Evolutionary conservation across 2,113 vertebrate species (phyloP).

Genomic region (Dromaius novaehollandiae): DNA sequence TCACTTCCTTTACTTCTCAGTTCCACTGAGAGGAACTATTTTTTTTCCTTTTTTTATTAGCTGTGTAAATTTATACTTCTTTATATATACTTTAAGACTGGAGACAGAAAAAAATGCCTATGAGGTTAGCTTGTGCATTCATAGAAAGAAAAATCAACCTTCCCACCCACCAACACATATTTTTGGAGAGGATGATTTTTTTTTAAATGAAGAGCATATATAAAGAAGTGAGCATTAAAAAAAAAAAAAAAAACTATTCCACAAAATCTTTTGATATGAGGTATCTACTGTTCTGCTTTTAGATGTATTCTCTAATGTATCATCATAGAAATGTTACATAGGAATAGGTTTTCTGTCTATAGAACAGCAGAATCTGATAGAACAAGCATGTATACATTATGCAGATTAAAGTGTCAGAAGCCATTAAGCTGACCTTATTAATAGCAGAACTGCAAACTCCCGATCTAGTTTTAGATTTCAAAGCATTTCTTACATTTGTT

Average conservation of each 20-base stretch:
- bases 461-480: not conserved
- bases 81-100: not conserved
- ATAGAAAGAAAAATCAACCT: not conserved
- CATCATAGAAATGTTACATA: not conserved
- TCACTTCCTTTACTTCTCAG: conserved; percentile 18
- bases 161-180: not conserved
- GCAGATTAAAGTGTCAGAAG: not conserved
- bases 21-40: not conserved
- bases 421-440: not conserved
- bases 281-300: not conserved
- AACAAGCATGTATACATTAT: not conserved
- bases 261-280: not conserved
- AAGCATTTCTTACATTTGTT: not conserved
- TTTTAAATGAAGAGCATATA: not conserved
- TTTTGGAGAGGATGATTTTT: not conserved
- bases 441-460: not conserved
- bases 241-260: not conserved
- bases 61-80: not conserved
- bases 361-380: not conserved
- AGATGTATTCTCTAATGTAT: not conserved
- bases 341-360: not conserved
- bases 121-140: not conserved
- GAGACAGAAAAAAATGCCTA: not conserved
- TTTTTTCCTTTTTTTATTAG: not conserved
- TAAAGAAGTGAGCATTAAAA: not conserved